phyloP scores from a whole-genome alignment of 2,888 invertebrate genomes.

The Frankliniella intonsa region DNA sequence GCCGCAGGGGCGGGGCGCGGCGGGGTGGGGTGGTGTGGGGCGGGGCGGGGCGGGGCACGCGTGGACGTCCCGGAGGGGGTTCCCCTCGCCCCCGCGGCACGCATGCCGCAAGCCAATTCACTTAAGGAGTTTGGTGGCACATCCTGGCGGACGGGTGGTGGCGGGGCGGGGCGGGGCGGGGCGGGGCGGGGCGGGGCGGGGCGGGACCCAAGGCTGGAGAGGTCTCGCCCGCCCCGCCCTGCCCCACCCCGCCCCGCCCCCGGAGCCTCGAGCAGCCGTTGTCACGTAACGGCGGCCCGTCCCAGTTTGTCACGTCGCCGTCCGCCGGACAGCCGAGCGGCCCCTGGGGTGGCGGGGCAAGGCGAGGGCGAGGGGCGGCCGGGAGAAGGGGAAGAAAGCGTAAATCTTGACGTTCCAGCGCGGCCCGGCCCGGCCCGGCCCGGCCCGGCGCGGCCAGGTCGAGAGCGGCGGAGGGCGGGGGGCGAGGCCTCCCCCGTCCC shows the following conservation, averaged over 20 bases:
- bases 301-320: conserved; percentile 19
- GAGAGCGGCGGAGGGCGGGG: background rate
- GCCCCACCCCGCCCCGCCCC: background rate
- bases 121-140: conserved; percentile 9
- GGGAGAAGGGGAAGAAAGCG: background rate
- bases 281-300: conserved; percentile 13
- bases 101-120: conserved; percentile 10
- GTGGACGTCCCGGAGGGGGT: background rate
- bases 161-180: background rate
- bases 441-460: background rate
- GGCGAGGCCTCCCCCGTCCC: background rate
- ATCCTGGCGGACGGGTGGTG: background rate
- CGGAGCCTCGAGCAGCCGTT: background rate
- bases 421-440: background rate
- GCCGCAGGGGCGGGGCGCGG: no score
- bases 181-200: background rate
- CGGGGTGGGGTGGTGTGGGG: no score
- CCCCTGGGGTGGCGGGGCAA: background rate
- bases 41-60: no score
- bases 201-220: background rate
- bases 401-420: conserved; percentile 1
- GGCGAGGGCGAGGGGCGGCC: background rate
- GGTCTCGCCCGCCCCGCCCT: background rate
- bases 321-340: background rate
- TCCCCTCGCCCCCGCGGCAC: background rate